Evolutionary conservation across 1,140 invertebrate species (phyloP).

Genomic region (Nixonia krombeini): DNA sequence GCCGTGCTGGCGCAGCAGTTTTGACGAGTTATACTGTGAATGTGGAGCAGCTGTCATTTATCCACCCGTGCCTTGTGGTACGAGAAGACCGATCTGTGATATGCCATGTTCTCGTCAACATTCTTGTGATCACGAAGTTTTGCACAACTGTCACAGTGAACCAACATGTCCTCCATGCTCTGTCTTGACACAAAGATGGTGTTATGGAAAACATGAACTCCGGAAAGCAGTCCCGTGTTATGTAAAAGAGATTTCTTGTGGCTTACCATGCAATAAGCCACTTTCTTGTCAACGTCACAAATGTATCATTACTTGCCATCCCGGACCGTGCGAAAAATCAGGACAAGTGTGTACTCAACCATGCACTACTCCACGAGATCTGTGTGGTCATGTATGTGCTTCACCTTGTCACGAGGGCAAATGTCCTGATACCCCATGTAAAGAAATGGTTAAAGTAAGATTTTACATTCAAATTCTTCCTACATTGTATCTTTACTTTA

Average conservation of each 20-base stretch:
- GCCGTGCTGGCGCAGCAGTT: constrained; percentile 87
- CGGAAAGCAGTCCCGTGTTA: constrained; percentile 92
- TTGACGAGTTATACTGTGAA: constrained; percentile 92
- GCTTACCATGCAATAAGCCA: constrained; percentile 84
- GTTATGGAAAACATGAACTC: constrained; percentile 90
- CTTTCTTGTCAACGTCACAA: constrained; percentile 85
- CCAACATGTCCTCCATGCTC: constrained; percentile 93
- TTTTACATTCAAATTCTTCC: too few species aligned
- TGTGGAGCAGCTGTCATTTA: constrained; percentile 89
- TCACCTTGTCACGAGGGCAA: constrained; percentile 82
- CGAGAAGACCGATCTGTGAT: constrained; percentile 84
- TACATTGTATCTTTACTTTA: too few species aligned
- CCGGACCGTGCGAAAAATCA: constrained; percentile 72
- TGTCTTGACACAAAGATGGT: constrained; percentile 88
- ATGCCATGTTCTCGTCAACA: constrained; percentile 84
- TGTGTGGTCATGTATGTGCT: constrained; percentile 88
- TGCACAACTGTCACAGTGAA: constrained; percentile 83
- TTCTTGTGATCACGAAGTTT: constrained; percentile 84
- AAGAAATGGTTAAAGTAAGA: constrained; percentile 74
- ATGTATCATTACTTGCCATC: constrained; percentile 79
- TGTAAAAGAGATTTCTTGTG: constrained; percentile 90
- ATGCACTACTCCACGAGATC: constrained; percentile 77
- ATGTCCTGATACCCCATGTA: constrained; percentile 81
- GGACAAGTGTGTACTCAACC: constrained; percentile 82
- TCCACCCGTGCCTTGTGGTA: constrained; percentile 93